Conservation (phyloP, 2,888 invertebrate genomes). For the Dicyrtomina minuta region DNA sequence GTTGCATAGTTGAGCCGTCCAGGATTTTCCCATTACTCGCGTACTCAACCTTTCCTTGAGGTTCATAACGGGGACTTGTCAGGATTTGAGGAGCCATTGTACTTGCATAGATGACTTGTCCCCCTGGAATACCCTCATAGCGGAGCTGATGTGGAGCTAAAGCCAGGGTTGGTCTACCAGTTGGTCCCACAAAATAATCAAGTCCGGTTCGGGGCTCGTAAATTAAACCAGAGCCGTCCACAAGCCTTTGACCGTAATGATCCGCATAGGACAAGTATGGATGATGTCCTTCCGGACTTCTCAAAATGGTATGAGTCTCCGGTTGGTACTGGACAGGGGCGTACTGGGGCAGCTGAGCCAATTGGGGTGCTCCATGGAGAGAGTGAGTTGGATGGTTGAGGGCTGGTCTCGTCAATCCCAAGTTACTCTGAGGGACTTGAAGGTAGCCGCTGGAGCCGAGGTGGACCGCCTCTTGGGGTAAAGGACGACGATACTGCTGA, state of each 20-base stretch:
- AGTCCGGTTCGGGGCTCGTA: slow-evolving; percentile 41
- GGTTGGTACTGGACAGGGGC: slow-evolving; percentile 34
- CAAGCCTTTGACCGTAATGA: slow-evolving; percentile 36
- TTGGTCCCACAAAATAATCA: slow-evolving; percentile 42
- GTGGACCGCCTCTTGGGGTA: slow-evolving; percentile 4
- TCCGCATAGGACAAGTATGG: slow-evolving; percentile 23
- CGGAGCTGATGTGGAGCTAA: slow-evolving; percentile 36
- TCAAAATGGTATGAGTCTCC: slow-evolving; percentile 28
- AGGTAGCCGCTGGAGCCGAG: slow-evolving; percentile 6
- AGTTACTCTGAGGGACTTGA: slow-evolving; percentile 21
- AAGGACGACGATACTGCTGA: slow-evolving; percentile 7
- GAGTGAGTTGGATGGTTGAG: slow-evolving; percentile 19
- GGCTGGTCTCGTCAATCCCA: slow-evolving; percentile 30
- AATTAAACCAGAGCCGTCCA: slow-evolving; percentile 41
- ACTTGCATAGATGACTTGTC: slow-evolving; percentile 40
- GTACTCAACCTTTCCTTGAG: slow-evolving; percentile 26
- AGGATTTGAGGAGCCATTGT: slow-evolving; percentile 39
- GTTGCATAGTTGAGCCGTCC: slow-evolving; percentile 14
- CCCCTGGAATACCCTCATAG: slow-evolving; percentile 42
- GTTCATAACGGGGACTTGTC: background rate
- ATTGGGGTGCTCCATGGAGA: background rate
- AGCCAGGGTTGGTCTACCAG: slow-evolving; percentile 37
- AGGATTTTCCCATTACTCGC: slow-evolving; percentile 21
- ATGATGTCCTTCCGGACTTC: slow-evolving; percentile 34
- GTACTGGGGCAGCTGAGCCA: slow-evolving; percentile 21